Conservation (phyloP, 2,888 invertebrate species). For the Orchesella flavescens region DNA sequence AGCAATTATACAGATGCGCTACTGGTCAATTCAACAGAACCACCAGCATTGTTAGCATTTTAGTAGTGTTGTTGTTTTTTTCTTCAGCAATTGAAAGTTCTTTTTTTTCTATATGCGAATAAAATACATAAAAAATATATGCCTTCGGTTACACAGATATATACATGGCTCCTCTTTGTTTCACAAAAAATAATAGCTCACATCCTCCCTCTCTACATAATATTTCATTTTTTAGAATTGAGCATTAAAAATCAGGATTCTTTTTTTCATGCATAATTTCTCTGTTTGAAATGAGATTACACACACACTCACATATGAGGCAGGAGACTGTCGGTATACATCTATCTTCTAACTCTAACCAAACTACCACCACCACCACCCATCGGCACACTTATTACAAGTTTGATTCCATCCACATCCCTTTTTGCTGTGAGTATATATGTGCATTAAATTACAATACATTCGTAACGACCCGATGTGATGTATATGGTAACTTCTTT, state of each 20-base stretch:
- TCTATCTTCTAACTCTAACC: conserved; percentile 38
- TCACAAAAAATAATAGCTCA: conserved; percentile 55
- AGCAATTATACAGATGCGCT: background rate
- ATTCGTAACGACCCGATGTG: too few species aligned
- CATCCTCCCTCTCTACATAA: conserved; percentile 57
- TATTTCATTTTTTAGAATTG: conserved; percentile 62
- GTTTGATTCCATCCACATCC: too few species aligned
- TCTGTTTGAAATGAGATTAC: conserved; percentile 29
- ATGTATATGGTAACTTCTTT: too few species aligned
- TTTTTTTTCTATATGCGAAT: conserved; percentile 31
- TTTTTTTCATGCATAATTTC: conserved; percentile 46
- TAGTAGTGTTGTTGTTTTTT: background rate
- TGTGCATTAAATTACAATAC: too few species aligned
- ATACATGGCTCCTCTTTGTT: conserved; percentile 42
- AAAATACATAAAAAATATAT: conserved; percentile 22
- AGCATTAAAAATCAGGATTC: conserved; percentile 63
- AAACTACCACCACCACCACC: too few species aligned
- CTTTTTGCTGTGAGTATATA: too few species aligned
- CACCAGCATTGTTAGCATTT: background rate
- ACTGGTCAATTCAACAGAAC: background rate
- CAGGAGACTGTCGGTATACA: conserved; percentile 24
- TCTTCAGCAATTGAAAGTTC: background rate
- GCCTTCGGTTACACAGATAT: conserved; percentile 43
- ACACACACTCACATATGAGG: conserved; percentile 23
- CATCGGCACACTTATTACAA: conserved; percentile 19